A percentile compares a stretch with the other conserved stretches of the same genome.
These are phyloP conservation scores for Diprion similis DNA, from an alignment of 1,140 invertebrate species.

Conservation along the genomic window DNA sequence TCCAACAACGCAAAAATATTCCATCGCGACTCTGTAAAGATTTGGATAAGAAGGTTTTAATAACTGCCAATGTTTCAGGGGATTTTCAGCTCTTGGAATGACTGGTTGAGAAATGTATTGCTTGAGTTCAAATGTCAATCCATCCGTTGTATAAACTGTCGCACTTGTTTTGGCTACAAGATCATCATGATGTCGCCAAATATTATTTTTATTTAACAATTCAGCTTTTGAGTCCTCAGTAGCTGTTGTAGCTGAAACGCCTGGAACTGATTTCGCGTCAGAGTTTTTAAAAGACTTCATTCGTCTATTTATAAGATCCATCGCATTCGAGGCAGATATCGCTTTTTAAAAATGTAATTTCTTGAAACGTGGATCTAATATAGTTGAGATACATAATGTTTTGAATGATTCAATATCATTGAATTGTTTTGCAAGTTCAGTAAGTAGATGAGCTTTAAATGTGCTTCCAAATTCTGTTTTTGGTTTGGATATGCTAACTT, in stretches of 20 bases:
- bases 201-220: background rate
- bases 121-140: slow-evolving; percentile 16
- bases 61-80: slow-evolving; percentile 49
- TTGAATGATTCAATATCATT: slow-evolving; percentile 32
- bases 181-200: slow-evolving; percentile 18
- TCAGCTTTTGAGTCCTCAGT: background rate
- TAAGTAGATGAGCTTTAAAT: slow-evolving; percentile 17
- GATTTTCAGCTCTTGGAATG: slow-evolving; percentile 42
- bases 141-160: background rate
- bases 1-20: slow-evolving; percentile 45
- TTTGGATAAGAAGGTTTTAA: slow-evolving; percentile 45
- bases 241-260: background rate
- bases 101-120: slow-evolving; percentile 30
- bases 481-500: slow-evolving; percentile 37
- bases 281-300: slow-evolving; percentile 19
- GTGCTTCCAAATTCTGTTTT: slow-evolving; percentile 31
- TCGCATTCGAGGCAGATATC: slow-evolving; percentile 35
- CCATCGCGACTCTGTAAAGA: slow-evolving; percentile 41
- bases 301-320: slow-evolving; percentile 29
- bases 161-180: background rate
- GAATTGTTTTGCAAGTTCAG: slow-evolving; percentile 40
- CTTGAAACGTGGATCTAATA: slow-evolving; percentile 41
- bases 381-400: slow-evolving; percentile 26
- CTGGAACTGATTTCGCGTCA: background rate
- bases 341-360: slow-evolving; percentile 33